A percentile compares a stretch with the other conserved stretches of the same genome.
Evolutionary conservation across 1,140 invertebrate genomes (phyloP).

Genomic region (Mactra quadrangularis): DNA sequence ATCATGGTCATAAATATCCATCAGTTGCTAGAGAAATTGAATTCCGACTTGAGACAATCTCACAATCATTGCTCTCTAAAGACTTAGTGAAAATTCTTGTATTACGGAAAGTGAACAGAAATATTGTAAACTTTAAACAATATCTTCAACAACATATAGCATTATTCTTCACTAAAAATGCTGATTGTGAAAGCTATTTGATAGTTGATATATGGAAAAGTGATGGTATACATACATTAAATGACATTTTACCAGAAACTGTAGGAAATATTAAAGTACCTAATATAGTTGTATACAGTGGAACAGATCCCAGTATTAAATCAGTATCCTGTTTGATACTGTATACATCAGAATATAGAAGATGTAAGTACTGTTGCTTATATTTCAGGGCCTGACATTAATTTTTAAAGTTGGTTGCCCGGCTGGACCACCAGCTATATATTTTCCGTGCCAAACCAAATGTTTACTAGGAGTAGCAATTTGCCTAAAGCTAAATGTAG

Average conservation of each 20-base stretch:
- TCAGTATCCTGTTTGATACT: conserved; percentile 21
- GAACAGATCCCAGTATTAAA: conserved; percentile 4
- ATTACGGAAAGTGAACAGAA: conserved; percentile 32
- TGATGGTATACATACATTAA: conserved; percentile 5
- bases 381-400: too few species aligned
- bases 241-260: conserved; percentile 6
- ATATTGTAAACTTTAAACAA: conserved; percentile 27
- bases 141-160: conserved; percentile 2
- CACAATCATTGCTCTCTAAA: background rate
- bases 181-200: conserved; percentile 28
- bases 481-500: too few species aligned
- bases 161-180: conserved; percentile 10
- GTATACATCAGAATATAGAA: background rate
- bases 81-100: conserved; percentile 28
- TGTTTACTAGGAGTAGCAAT: too few species aligned
- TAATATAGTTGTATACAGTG: conserved; percentile 21
- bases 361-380: too few species aligned
- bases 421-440: too few species aligned
- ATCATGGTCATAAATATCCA: conserved; percentile 5
- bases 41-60: conserved; percentile 40
- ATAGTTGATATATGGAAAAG: conserved; percentile 17
- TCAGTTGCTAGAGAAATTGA: conserved; percentile 39
- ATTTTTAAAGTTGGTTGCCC: too few species aligned
- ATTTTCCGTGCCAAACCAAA: too few species aligned
- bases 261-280: background rate